Percentiles rank a stretch among this genome's conserved stretches.
Conservation (phyloP, 92 coral and sea anemone species). For the Phymanthus crucifer region DNA sequence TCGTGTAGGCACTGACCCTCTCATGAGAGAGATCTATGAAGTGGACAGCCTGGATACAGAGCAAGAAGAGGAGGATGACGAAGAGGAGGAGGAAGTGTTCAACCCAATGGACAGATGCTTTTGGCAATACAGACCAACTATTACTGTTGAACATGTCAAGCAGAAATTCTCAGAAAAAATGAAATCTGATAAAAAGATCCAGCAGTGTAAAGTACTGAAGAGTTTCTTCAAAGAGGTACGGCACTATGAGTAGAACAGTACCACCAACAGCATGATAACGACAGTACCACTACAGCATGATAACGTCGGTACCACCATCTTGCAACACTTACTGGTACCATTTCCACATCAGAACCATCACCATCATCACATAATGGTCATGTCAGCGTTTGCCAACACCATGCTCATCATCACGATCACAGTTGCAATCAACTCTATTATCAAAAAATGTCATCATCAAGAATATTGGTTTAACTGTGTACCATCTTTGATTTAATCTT, state of each 20-base stretch:
- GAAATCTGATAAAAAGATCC: slow-evolving; percentile 8
- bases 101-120: slow-evolving; percentile 63
- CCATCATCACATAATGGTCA: neutral
- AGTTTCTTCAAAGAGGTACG: slow-evolving; percentile 25
- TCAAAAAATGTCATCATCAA: neutral
- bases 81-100: no score
- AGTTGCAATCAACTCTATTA: neutral
- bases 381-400: neutral
- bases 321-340: neutral
- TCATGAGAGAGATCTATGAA: slow-evolving; percentile 65
- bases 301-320: neutral
- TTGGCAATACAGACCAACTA: slow-evolving; percentile 81
- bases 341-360: neutral
- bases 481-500: neutral
- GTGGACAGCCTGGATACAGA: slow-evolving; percentile 47
- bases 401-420: neutral
- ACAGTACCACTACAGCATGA: neutral
- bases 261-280: neutral
- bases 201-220: slow-evolving; percentile 7
- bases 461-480: no score
- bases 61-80: neutral
- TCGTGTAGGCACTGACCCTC: slow-evolving; percentile 25
- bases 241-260: neutral
- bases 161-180: slow-evolving; percentile 72
- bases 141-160: slow-evolving; percentile 74